Conservation (phyloP, 2,797 vertebrate genomes). For the Distichodus sexfasciatus region DNA sequence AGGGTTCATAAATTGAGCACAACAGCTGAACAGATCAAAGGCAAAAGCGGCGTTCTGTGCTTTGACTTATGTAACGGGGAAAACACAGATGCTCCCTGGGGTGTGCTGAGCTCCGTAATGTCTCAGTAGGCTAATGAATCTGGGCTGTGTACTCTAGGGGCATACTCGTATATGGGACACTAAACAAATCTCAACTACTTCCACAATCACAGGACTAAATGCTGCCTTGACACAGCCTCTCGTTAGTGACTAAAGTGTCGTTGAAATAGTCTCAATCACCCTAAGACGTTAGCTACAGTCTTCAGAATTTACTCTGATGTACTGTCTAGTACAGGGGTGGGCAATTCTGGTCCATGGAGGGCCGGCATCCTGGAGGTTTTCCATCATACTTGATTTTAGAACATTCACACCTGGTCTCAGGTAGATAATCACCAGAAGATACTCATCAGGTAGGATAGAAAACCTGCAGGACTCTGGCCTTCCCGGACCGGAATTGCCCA, state of each 20-base stretch:
- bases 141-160: constrained; percentile 29
- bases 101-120: constrained; percentile 36
- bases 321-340: background rate
- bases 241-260: constrained; percentile 6
- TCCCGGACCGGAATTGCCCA: too few species aligned
- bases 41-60: constrained; percentile 15
- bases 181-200: constrained; percentile 23
- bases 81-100: constrained; percentile 42
- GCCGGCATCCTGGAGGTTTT: too few species aligned
- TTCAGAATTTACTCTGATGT: background rate
- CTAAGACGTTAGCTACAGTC: background rate
- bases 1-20: background rate
- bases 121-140: constrained; percentile 38
- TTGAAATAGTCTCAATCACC: background rate
- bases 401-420: too few species aligned
- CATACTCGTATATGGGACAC: constrained; percentile 1
- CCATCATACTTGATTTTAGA: too few species aligned
- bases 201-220: constrained; percentile 13
- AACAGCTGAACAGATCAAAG: constrained; percentile 34
- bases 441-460: too few species aligned
- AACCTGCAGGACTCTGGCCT: too few species aligned
- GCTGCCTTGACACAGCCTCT: constrained; percentile 5
- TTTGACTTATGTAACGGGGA: constrained; percentile 43
- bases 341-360: too few species aligned
- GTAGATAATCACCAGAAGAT: too few species aligned